Evolutionary conservation across 1,140 invertebrate species (phyloP).

Genomic region (Pararge aegeria): DNA sequence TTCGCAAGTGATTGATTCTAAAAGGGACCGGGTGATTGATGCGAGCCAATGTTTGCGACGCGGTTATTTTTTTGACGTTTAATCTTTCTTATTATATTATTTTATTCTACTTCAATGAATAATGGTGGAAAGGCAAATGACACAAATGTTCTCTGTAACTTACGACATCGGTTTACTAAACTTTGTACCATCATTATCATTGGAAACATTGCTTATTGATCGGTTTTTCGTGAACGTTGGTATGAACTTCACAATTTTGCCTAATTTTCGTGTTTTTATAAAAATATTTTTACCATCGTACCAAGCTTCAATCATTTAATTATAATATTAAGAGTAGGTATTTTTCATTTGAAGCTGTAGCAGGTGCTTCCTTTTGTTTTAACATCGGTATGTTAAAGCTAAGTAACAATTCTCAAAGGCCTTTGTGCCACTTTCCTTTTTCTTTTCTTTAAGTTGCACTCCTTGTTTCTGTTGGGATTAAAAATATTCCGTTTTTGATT

Average conservation of each 20-base stretch:
- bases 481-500: too few species aligned
- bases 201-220: too few species aligned
- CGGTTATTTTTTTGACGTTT: slow-evolving; percentile 23
- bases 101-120: slow-evolving; percentile 1
- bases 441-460: slow-evolving; percentile 14
- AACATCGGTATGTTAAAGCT: slow-evolving; percentile 20
- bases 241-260: too few species aligned
- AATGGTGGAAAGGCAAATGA: background rate
- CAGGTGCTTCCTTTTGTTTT: slow-evolving; percentile 2
- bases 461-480: slow-evolving; percentile 5
- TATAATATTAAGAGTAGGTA: too few species aligned
- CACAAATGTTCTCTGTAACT: background rate
- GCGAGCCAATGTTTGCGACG: slow-evolving; percentile 19
- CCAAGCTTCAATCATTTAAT: background rate
- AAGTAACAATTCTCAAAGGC: slow-evolving; percentile 25
- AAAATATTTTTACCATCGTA: too few species aligned
- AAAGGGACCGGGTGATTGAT: slow-evolving; percentile 28
- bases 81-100: slow-evolving; percentile 21
- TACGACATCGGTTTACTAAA: too few species aligned
- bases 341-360: too few species aligned
- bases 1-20: slow-evolving; percentile 27
- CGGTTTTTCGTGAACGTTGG: too few species aligned
- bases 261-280: too few species aligned
- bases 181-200: too few species aligned
- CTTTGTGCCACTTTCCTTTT: slow-evolving; percentile 23